Base-by-base conservation (phyloP, 1,140 invertebrate genomes). In the Nephotettix cincticeps region DNA sequence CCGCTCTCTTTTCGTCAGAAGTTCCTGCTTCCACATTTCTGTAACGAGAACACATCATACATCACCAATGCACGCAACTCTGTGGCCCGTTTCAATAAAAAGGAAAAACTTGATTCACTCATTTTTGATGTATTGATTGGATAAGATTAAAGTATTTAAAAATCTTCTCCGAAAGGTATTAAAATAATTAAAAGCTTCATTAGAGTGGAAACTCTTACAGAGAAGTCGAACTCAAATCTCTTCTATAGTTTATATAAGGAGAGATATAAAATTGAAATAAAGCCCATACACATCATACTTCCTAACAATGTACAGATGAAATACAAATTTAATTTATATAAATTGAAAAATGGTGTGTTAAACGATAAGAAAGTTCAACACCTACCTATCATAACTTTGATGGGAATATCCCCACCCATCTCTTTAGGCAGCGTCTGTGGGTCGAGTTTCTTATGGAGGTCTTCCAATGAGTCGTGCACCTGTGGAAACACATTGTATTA, bases 381-480 rank as follows among this genome's bases (percentile, higher is more conserved):
- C n/a, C 84, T 84, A 78, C 89, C 86, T 69, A 93, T 93, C 91
- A 94, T 93, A 77, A 93, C 88, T 29, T 87, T 86, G 88, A 93
- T 91, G 0, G 92, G 91, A 80, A 92, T 89, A 1, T 81, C 86
- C 2, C 92, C 92, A 6, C 92, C 92, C 77, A 93, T 94, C 78
- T 94, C 93, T 74, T 91, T 88, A 0, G 93, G 93, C 36, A 94
- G 77, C 70, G 92, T 83, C 65, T 82, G 87, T 27, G 81, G 80
- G 68, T 92, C 90, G 63, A 90, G 83, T 64, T 86, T 83, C 51
- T 87, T 82, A 45, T 87, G 86, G 21, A 94, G 78, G 19, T 91
- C 90, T 1, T 90, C 86, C 13, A 90, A 76, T 58, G 83, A 87
- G 73, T 88, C 87, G 79, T 94, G 91, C 21, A 93, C 85, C 90